Base-by-base conservation (phyloP, 2,113 vertebrate species). In the Pungitius pungitius region DNA sequence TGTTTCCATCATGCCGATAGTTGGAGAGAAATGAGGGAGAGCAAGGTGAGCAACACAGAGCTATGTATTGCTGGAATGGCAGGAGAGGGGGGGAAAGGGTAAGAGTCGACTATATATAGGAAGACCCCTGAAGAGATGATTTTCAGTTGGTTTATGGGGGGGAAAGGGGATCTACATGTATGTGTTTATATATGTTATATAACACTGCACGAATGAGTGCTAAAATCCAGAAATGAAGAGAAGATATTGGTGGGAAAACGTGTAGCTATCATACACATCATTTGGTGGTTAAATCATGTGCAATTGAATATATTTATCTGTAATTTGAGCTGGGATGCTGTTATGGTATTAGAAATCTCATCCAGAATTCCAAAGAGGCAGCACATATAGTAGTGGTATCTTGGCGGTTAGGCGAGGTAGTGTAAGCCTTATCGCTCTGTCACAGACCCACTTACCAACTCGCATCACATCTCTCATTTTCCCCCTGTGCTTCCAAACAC, bases 41-140 rank as follows among this genome's bases (percentile, higher is more conserved):
- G 45, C 37, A 47, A 81, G 54, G 51, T 61, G 30, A 59, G 42
- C 26, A 60, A 67, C 45, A 52, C 30, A 52, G 67, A 80, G 24
- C 14, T 51, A 12, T 78, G 58, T 39, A 69, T 68, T 54, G 20
- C 60, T 61, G 35, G 61, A 69, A 66, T 68, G 22, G 22, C 57
- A 51, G 49, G 47, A 12, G 11, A 51, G 69, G 62, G 83, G 62
- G 78, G 55, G 26, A 30, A 69, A 39, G 56, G 84, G 75, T 84
- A 67, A 77, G 69, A 69, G 70, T 60, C 51, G 56, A 67, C 68
- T 92, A 86, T 89, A 88, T 89, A 88, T 88, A 88, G 77, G 56
- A 63, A 55, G 35, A 64, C 37, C 71, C 77, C 60, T 60, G 20
- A 70, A 84, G 87, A 69, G 45, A 58, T 75, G 57, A 71, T 90